These are phyloP conservation scores for Solea solea DNA, from an alignment of 2,113 vertebrate genomes.

Conservation along the genomic window DNA sequence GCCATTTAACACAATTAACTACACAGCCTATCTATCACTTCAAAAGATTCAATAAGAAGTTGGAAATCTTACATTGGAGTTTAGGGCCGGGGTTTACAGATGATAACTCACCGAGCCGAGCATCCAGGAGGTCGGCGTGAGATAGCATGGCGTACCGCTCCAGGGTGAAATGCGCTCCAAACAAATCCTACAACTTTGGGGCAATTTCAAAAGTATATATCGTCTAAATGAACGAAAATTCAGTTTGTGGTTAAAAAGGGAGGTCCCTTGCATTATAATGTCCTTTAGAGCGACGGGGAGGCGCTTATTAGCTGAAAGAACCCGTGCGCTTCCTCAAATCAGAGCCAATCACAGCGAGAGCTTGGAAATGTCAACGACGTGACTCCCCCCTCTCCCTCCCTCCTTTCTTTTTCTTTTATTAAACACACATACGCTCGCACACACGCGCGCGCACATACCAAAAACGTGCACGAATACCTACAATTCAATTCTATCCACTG, in stretches of 20 bases:
- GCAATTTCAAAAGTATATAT: constrained; percentile 85
- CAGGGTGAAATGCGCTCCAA: constrained; percentile 91
- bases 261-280: constrained; percentile 98
- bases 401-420: not conserved
- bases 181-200: constrained; percentile 90
- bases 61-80: constrained; percentile 84
- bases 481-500: constrained; percentile 72
- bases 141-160: constrained; percentile 98
- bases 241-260: constrained; percentile 98
- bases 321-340: constrained; percentile 90
- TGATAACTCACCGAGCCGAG: constrained; percentile 97
- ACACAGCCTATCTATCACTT: constrained; percentile 83
- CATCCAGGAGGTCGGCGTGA: constrained; percentile 99
- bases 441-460: constrained; percentile 26
- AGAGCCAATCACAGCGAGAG: constrained; percentile 94
- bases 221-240: constrained; percentile 95
- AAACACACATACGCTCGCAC: constrained; percentile 62
- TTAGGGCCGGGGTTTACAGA: constrained; percentile 84
- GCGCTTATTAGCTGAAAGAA: constrained; percentile 97
- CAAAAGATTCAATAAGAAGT: constrained; percentile 76
- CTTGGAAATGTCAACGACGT: constrained; percentile 83
- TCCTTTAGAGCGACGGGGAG: constrained; percentile 97
- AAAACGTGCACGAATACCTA: constrained; percentile 50
- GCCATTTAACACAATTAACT: constrained; percentile 53
- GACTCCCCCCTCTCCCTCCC: constrained; percentile 54